Evolutionary conservation across 2,113 vertebrate genomes (phyloP), one percentile per base, ranked within the genome.

Genomic region (Corythaeola cristata): DNA sequence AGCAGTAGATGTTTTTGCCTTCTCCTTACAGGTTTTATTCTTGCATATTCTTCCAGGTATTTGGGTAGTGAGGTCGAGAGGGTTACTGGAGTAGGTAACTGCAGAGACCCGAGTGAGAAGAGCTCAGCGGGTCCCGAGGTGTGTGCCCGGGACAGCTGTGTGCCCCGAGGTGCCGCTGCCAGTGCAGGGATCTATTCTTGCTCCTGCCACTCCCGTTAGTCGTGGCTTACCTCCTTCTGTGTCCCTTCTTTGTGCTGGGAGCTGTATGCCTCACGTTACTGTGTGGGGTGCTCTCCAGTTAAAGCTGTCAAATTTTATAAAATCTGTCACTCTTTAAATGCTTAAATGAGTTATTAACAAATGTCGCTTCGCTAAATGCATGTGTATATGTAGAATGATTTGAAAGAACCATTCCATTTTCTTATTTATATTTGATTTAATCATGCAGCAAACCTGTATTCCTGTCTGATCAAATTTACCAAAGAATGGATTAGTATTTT

Each of bases 111-210:
- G 8, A 26, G 44, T 11, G 15, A 5, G 32, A 30, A 5, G 45
- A 1, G 26, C 67, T 5, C 6, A 1, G 50, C 0, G 1, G 27
- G 28, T 67, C 33, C 33, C 2, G 1, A 8, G 8, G 20, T 6
- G 2, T 1, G 8, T 20, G n/a, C 19, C 58, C 6, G 2, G 76
- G 50, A 12, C 49, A 12, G 33, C 78, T 6, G 35, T 7, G 49
- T 26, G 63, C 56, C 63, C 50, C 2, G 2, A 24, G 68, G 62
- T 32, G 62, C 62, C 4, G 3, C 62, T 19, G 49, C 56, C 15
- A 2, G 12, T 2, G 6, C 22, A 11, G 32, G 49, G 35, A 39
- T 58, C 37, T 8, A 64, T 6, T 28, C 12, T n/a, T 21, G 50
- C 64, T 64, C 55, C 79, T 15, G 32, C 53, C 2, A 7, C 69